Evolutionary conservation across 2,888 invertebrate genomes (phyloP), one percentile per base, ranked within the genome.

Genomic region (Melieria crassipennis): DNA sequence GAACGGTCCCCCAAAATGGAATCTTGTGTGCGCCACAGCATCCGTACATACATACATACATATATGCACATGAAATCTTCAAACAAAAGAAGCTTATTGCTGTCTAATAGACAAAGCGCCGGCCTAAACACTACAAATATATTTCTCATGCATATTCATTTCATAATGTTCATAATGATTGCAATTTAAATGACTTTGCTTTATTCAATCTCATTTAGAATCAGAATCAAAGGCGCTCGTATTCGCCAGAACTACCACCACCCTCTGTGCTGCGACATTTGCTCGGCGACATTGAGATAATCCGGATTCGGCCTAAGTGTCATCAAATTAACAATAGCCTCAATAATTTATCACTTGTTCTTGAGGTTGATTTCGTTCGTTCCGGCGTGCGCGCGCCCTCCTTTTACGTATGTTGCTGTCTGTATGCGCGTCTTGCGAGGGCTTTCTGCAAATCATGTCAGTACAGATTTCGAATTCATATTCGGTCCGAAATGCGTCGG

Each of bases 341-440:
- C 74, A 79, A 84, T 84, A 82, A 84, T 84, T 83, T 84, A 85
- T 83, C 83, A 83, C 80, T 82, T 77, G 73, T 75, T 78, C 65
- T 70, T 62, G 70, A 61, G 60, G 61, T 65, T 70, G 65, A 57
- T 48, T 48, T 47, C 57, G 7, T 30, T 55, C 30, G 30, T 30
- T 30, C 30, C 30, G 30, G 30, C 30, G 30, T 30, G 30, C 30
- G 2, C 30, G 30, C 30, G 30, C 30, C 30, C 30, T 30, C 30
- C 30, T 2, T 30, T 3, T 60, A 13, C 13, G 42, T 43, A n/a
- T 60, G 30, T 43, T 56, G 55, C 55, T 63, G 61, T 62, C 63
- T 61, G 57, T 62, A 68, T 76, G 70, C 43, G 56, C 43, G 58
- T 50, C 65, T 55, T 30, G 58, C 45, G 57, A 69, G 62, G 64